Evolutionary conservation across 2,797 vertebrate species (phyloP), one percentile per base, ranked within the genome.

Genomic region (Coregonus ussuriensis): DNA sequence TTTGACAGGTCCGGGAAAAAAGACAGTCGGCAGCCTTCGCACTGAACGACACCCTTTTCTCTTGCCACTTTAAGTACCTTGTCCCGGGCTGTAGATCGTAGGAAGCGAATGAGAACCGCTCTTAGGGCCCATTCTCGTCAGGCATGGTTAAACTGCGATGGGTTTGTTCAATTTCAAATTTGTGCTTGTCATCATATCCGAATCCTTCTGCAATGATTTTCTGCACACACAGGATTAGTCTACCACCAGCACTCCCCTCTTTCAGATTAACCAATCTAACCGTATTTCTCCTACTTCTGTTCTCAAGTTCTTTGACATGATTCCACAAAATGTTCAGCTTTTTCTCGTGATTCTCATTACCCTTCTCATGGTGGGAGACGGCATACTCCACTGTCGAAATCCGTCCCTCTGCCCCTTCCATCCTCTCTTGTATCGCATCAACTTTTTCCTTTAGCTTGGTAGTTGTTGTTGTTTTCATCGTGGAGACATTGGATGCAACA

Each of bases 51-150:
- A n/a, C 25, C 3, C 47, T 74, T 77, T 65, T 73, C 79, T n/a
- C 62, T 80, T 7, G 69, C 70, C 54, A 74, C 31, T 47, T 59
- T 33, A 15, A 77, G 14, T 53, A 80, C 52, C n/a, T 77, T 69
- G 51, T 77, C 71, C 35, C n/a, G 29, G 4, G 71, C 71, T 6
- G 63, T 31, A 16, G 71, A 70, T 4, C 13, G 21, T 63, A 25
- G 25, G 25, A 25, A 25, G 25, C 25, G 25, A 25, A 25, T 25
- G 25, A 25, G 25, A 25, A 25, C 25, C 25, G 25, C 25, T 25
- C 25, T 25, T 25, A 25, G 25, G 25, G 25, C 25, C 25, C 25
- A 25, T 68, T 52, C 3, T 18, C 25, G 18, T 72, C 14, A 1
- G 69, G 59, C 6, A 41, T 11, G 21, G 51, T 68, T 4, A 53